These are phyloP conservation scores for Rhinichthys osculus DNA, from an alignment of 2,797 vertebrate species.

Conservation along the genomic window DNA sequence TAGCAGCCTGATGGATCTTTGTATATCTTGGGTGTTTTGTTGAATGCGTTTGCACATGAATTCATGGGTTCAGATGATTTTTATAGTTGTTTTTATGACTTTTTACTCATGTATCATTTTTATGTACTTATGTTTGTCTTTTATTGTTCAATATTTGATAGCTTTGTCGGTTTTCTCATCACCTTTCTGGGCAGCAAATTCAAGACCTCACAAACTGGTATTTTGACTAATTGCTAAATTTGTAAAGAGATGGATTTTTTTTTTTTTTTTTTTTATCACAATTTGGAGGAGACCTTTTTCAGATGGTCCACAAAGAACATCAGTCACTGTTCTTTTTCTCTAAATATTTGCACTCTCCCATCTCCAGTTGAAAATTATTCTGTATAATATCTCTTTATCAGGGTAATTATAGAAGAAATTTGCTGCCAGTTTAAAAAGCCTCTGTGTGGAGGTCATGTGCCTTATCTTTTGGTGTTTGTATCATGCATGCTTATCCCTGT, in stretches of 20 bases:
- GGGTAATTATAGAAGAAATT: neutral
- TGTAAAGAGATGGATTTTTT: constrained; percentile 16
- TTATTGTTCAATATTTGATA: constrained; percentile 6
- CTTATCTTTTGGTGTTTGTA: constrained; percentile 27
- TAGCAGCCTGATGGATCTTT: neutral
- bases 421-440: constrained; percentile 21
- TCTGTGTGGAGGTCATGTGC: constrained; percentile 40
- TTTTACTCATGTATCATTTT: constrained; percentile 31
- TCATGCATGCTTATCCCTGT: constrained; percentile 9
- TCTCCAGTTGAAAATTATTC: neutral
- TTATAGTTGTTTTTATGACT: constrained; percentile 36
- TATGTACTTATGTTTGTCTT: constrained; percentile 46
- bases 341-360: constrained; percentile 13
- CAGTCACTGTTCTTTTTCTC: constrained; percentile 38
- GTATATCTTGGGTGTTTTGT: neutral
- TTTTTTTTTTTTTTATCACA: neutral
- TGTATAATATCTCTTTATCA: constrained; percentile 4
- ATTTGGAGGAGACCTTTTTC: constrained; percentile 22
- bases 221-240: neutral
- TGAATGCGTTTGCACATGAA: constrained; percentile 60
- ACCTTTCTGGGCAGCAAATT: constrained; percentile 2
- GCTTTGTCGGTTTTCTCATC: neutral
- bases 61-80: constrained; percentile 42
- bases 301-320: constrained; percentile 33
- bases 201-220: neutral